Percentiles rank a stretch among this genome's conserved stretches.
Conservation (phyloP, 2,888 invertebrate genomes). For the Xiphydria camelus region DNA sequence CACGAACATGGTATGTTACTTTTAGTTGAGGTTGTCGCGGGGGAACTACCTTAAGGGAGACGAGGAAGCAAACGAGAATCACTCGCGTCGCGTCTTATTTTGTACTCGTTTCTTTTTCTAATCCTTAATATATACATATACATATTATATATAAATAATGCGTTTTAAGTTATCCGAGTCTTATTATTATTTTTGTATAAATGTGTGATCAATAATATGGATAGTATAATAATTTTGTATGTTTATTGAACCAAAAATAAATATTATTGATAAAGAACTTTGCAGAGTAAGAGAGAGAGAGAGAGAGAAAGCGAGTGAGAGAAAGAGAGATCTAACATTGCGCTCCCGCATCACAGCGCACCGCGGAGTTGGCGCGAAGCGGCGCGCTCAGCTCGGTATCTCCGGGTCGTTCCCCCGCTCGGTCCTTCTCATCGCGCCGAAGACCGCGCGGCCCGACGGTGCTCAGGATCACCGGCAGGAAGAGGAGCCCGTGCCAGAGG, state of each 20-base stretch:
- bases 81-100: conserved; percentile 51
- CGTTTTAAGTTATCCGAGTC: conserved; percentile 48
- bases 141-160: conserved; percentile 41
- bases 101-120: conserved; percentile 49
- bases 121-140: conserved; percentile 37
- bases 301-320: no score
- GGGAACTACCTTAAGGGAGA: no score
- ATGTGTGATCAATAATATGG: conserved; percentile 57
- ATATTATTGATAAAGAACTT: conserved; percentile 58
- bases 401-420: not conserved
- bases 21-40: no score
- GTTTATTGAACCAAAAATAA: conserved; percentile 59
- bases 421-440: conserved; percentile 14
- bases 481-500: conserved; percentile 74
- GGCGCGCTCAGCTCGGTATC: conserved; percentile 8
- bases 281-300: no score
- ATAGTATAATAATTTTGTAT: conserved; percentile 58
- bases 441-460: conserved; percentile 67
- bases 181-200: conserved; percentile 56
- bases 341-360: no score
- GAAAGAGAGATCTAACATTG: no score
- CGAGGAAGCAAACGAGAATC: no score
- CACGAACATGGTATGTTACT: no score
- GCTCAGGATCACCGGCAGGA: conserved; percentile 76
- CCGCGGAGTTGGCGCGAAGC: no score